Percentiles rank a stretch among this genome's conserved stretches.
phyloP scores from a whole-genome alignment of 2,797 vertebrate genomes.

The Eulemur coronatus region DNA sequence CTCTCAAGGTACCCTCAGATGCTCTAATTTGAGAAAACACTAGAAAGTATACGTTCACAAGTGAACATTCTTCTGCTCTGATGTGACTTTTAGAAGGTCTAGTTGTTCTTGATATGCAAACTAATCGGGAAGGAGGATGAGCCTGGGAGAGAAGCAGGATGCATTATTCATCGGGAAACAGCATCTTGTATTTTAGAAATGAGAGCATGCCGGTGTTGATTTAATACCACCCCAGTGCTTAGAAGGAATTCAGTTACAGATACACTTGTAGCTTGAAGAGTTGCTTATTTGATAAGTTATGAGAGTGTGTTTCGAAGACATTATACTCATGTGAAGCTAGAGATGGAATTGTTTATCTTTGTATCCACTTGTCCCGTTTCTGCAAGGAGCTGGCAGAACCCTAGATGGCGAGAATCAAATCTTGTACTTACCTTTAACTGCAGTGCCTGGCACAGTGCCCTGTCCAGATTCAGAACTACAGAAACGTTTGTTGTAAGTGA shows the following conservation, averaged over 20 bases:
- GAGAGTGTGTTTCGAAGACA: background rate
- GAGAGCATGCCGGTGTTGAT: background rate
- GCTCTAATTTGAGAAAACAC: background rate
- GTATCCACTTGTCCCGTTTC: background rate
- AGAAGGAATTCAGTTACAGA: background rate
- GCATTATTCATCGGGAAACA: constrained; percentile 11
- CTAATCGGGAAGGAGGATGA: background rate
- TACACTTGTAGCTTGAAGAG: background rate
- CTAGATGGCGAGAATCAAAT: background rate
- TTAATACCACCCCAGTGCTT: background rate
- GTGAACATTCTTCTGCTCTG: background rate
- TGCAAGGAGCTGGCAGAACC: background rate
- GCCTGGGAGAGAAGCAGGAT: background rate
- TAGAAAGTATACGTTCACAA: background rate
- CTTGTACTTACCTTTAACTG: rapidly evolving
- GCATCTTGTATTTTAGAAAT: background rate
- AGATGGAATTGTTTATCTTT: background rate
- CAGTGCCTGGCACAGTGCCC: background rate
- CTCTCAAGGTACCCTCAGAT: background rate
- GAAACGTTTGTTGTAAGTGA: background rate
- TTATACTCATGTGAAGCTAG: background rate
- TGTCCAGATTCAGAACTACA: background rate
- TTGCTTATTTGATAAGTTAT: background rate
- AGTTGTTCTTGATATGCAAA: constrained; percentile 36
- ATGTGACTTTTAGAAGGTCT: constrained; percentile 34